A percentile compares a stretch with the other conserved stretches of the same genome.
Conservation (phyloP, 2,888 invertebrate species). For the Hyposoter didymator region DNA sequence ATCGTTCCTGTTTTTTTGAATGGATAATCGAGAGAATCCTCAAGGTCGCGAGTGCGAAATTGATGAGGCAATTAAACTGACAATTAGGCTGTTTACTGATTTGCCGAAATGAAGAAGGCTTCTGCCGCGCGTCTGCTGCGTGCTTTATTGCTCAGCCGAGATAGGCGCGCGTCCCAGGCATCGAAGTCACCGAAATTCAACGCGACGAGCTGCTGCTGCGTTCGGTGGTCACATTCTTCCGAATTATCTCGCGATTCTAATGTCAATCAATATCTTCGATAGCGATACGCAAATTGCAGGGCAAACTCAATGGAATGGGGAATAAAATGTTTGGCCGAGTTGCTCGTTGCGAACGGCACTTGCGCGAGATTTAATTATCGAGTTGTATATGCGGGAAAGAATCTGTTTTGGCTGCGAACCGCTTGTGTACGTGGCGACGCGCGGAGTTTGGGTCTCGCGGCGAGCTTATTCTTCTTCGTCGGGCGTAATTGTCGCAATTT, state of each 20-base stretch:
- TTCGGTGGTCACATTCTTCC: conserved; percentile 1
- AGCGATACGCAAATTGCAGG: background rate
- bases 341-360: conserved; percentile 33
- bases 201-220: background rate
- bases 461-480: background rate
- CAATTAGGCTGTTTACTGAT: background rate
- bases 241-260: conserved; percentile 2
- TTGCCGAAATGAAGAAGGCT: background rate
- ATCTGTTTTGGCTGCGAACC: conserved; percentile 30
- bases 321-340: background rate
- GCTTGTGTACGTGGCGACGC: conserved; percentile 8
- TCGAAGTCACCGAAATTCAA: conserved; percentile 55
- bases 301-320: background rate
- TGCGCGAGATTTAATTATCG: conserved; percentile 62
- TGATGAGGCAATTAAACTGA: background rate
- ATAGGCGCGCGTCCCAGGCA: conserved; percentile 37
- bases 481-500: background rate
- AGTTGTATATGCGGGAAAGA: conserved; percentile 59
- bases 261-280: conserved; percentile 19
- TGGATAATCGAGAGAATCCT: no score
- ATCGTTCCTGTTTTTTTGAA: background rate
- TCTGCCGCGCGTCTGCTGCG: background rate
- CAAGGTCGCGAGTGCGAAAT: background rate
- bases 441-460: conserved; percentile 10
- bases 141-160: background rate